Evolutionary conservation across 2,888 invertebrate genomes (phyloP).

Genomic region (Mayetiola destructor): DNA sequence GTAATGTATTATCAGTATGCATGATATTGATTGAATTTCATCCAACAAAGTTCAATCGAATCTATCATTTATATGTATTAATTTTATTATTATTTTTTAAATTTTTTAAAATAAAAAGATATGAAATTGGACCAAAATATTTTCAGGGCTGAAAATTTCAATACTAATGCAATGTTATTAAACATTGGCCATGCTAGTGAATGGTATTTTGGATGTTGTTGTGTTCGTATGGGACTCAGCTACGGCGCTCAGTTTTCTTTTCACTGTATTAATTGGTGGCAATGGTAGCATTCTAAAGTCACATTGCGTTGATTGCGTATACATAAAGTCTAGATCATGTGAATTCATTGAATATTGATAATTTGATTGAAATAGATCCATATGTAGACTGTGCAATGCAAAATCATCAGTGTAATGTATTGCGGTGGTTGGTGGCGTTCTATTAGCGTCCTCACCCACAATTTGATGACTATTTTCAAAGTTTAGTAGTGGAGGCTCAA

Average conservation of each 20-base stretch:
- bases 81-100: too few relatives aligned
- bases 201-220: neutral
- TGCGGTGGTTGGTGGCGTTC: neutral
- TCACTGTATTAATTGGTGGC: constrained; percentile 13
- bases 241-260: neutral
- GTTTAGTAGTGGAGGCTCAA: neutral
- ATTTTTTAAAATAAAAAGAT: too few relatives aligned
- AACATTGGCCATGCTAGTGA: neutral
- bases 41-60: too few relatives aligned
- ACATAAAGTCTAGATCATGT: neutral
- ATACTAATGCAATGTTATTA: neutral
- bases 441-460: neutral
- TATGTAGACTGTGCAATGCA: neutral
- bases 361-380: neutral
- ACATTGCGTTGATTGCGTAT: neutral
- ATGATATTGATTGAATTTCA: too few relatives aligned
- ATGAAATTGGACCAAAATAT: too few relatives aligned
- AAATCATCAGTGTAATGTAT: too few relatives aligned
- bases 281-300: constrained; percentile 5
- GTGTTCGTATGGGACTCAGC: too few relatives aligned
- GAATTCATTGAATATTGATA: neutral
- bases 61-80: too few relatives aligned
- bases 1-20: too few relatives aligned
- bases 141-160: neutral
- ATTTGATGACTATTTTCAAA: neutral